These are phyloP conservation scores for Ascidia mentula DNA, from an alignment of 23 tunicate genomes.

Conservation along the genomic window DNA sequence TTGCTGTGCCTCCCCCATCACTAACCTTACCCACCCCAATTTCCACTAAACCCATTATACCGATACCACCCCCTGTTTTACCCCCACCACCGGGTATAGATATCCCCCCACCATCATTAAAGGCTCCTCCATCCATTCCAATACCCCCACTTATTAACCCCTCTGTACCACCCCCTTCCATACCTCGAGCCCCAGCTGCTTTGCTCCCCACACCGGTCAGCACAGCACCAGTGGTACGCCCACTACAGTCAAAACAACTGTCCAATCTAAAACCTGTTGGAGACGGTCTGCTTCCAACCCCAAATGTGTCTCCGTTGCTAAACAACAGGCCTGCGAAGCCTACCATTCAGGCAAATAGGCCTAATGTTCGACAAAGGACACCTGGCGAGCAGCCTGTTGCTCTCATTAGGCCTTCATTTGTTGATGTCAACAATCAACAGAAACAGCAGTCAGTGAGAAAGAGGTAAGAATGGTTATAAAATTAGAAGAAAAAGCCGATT, in stretches of 20 bases:
- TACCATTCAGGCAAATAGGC: not conserved
- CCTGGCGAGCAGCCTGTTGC: not conserved
- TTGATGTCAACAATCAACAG: not conserved
- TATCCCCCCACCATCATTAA: not conserved
- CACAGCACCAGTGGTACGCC: not conserved
- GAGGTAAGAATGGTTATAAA: not conserved
- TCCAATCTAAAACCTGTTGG: not conserved
- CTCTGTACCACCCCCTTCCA: not conserved
- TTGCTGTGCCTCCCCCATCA: not conserved
- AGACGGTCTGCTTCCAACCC: not conserved
- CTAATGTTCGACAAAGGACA: not conserved
- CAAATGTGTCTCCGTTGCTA: not conserved
- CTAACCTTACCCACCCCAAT: not conserved
- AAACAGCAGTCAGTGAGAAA: not conserved
- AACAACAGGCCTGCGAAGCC: not conserved
- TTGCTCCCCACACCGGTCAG: not conserved
- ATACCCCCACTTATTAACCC: not conserved
- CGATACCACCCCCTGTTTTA: not conserved
- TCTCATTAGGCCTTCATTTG: slow-evolving; percentile 1
- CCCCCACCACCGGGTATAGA: not conserved
- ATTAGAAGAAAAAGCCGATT: no score
- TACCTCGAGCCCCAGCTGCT: no score
- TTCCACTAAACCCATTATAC: not conserved
- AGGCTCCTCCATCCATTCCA: not conserved
- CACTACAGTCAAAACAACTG: not conserved